Evolutionary conservation across 2,797 vertebrate species (phyloP).

Genomic region (Anguilla megastoma): DNA sequence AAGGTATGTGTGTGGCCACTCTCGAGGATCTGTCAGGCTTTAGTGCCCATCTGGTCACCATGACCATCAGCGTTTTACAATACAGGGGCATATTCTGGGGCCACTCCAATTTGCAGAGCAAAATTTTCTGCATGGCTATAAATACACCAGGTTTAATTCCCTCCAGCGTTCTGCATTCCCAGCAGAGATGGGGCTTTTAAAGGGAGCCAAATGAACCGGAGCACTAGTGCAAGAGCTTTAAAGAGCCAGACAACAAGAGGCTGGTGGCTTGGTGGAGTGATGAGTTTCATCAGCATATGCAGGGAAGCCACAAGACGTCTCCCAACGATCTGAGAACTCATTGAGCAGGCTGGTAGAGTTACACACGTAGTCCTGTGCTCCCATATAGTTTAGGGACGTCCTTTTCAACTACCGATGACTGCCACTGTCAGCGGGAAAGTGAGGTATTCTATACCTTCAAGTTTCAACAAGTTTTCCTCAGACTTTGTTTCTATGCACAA

Average conservation of each 20-base stretch:
- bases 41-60: neutral
- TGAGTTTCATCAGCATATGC: neutral
- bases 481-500: neutral
- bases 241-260: neutral
- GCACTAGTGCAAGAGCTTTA: neutral
- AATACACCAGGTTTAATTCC: constrained; percentile 6
- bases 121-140: constrained; percentile 13
- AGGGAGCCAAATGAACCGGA: constrained; percentile 5
- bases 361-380: neutral
- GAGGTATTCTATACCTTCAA: neutral
- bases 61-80: neutral
- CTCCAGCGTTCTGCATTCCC: neutral
- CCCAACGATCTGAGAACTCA: neutral
- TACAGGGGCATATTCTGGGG: neutral
- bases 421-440: neutral
- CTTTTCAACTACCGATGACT: neutral
- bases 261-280: neutral
- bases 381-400: neutral
- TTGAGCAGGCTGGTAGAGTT: neutral
- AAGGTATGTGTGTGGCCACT: neutral
- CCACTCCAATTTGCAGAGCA: neutral
- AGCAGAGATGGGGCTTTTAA: constrained; percentile 11
- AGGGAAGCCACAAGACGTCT: neutral
- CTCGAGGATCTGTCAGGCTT: neutral
- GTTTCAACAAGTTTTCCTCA: neutral